Base-by-base conservation (phyloP, 2,888 invertebrate species). In the Himalopsyche anomala region DNA sequence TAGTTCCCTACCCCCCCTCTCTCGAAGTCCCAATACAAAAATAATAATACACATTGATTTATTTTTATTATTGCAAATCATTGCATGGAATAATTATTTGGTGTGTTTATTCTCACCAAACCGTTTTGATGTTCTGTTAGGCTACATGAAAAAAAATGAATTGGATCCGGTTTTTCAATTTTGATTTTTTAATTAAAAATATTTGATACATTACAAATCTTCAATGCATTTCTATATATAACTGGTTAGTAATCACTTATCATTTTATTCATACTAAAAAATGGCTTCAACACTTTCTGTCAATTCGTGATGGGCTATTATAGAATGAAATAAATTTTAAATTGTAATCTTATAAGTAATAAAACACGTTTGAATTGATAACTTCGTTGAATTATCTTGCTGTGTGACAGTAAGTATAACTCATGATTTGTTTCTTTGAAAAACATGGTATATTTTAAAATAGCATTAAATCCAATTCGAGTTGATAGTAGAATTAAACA, bases 61-160 rank as follows among this genome's bases (percentile, higher is more conserved):
- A 62, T 62, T 62, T 62, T n/a, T 62, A 62, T 62, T 62, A 62
- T 62, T 62, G 62, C 62, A 62, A 62, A 62, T 62, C 62, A 62
- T 62, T 62, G 62, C 51, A 51, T 51, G 51, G 51, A 51, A 51
- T 62, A 28, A 62, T 62, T 19, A 62, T 62, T 62, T 11, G 62
- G 62, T 62, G 19, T 62, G 19, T 19, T 62, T 62, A 62, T 62
- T 62, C 62, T 28, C 62, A 28, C 19, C 19, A 6, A 28, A 62
- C 19, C 62, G 62, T 62, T 62, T n/a, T 11, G 62, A 62, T 62
- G 62, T 28, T 62, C 62, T 62, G 62, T 62, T 6, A 62, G n/a
- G 0, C 15, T 11, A 3, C 8, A 62, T 62, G 11, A 11, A 62
- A 62, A 62, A 62, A 62, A 15, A 62, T 45, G 28, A 62, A 62